Base-by-base conservation (phyloP, 2,888 invertebrate genomes). In the Ptychoptera contaminata region DNA sequence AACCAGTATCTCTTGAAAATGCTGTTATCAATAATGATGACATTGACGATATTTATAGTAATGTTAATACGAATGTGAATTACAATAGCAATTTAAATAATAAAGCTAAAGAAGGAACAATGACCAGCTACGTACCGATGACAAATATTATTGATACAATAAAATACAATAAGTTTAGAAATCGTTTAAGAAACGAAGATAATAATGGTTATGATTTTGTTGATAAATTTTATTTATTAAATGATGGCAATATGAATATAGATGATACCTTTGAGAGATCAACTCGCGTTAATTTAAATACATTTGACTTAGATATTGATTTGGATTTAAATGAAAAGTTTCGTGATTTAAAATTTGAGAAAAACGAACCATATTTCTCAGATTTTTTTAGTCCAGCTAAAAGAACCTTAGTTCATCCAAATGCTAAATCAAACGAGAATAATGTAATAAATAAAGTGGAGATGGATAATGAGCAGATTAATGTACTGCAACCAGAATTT, bases 321-420 rank as follows among this genome's bases (percentile, higher is more conserved):
- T 45, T 51, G 8, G 52, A 52, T 37, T 46, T 53, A 30, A 40
- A 50, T 16, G 48, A 50, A 16, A 52, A 52, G 40, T 53, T 53
- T 44, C 37, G 45, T 11, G 53, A 53, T 16, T 39, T 52, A 10
- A 48, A 37, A 8, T 37, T 46, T n/a, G 45, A 42, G 34, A 15
- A 16, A 8, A 34, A 42, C 34, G 15, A 35, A 7, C 34, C 23
- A 35, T 42, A 34, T n/a, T 42, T 34, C 16, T 16, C 16, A 4
- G 42, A 42, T 42, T 8, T 42, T 4, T 11, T 11, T 9, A 32
- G 2, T 7, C 32, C 9, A 32, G 9, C 32, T 7, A n/a, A 9
- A 8, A 32, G 11, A 32, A 32, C 4, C n/a, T 9, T 11, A 32
- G 9, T 7, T 9, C 2, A 4, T 7, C 11, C 9, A 9, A 32